These are phyloP conservation scores for Uropetala carovei DNA, from an alignment of 2,888 invertebrate genomes.

Conservation along the genomic window DNA sequence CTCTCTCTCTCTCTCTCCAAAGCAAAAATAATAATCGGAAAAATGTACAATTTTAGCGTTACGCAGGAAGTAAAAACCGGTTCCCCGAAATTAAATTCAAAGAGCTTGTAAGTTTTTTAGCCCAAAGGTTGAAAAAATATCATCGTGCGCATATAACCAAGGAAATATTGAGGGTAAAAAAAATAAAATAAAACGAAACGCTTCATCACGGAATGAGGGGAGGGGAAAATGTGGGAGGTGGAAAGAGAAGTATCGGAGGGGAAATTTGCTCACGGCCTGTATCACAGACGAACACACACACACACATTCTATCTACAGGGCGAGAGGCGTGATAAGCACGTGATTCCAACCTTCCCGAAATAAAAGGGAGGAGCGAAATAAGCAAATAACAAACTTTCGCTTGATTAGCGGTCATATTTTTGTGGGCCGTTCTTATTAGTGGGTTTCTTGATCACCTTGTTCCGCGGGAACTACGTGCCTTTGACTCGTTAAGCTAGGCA, in stretches of 20 bases:
- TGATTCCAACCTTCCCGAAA: conserved; percentile 1
- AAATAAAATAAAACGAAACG: conserved; percentile 9
- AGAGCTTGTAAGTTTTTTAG: not conserved
- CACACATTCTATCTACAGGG: not conserved
- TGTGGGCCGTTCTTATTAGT: conserved; percentile 36
- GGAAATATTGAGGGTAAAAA: not conserved
- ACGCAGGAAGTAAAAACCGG: not conserved
- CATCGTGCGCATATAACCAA: not conserved
- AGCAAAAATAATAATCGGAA: not conserved
- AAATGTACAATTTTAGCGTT: not conserved
- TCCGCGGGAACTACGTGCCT: conserved; percentile 23
- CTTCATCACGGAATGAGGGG: not conserved
- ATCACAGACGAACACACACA: too few species aligned
- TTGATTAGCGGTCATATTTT: conserved; percentile 42
- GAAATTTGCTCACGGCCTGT: too few species aligned
- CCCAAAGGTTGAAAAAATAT: not conserved
- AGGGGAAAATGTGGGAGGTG: not conserved
- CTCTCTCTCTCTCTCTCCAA: not conserved
- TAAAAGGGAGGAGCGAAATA: conserved; percentile 38
- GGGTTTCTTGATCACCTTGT: conserved; percentile 41
- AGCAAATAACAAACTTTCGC: conserved; percentile 59
- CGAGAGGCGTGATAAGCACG: not conserved
- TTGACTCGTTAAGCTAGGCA: conserved; percentile 61
- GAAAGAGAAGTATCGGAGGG: too few species aligned
- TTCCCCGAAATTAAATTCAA: not conserved